Base-by-base conservation (phyloP, 1,140 invertebrate genomes). In the Drosophila lacertosa region DNA sequence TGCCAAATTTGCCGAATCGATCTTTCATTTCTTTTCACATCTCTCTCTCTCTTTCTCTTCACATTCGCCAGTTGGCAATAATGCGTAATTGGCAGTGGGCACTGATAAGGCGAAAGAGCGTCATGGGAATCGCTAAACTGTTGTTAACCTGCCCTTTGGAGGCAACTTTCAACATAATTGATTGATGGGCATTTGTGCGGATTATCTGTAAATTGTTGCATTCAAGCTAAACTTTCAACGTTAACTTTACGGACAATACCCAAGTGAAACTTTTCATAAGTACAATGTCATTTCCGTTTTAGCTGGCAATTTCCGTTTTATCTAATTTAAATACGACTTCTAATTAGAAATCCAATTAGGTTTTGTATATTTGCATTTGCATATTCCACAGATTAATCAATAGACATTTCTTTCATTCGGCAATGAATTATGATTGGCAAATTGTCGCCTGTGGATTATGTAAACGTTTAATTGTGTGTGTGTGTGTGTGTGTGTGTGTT, bases 1-100 rank as follows among this genome's bases (percentile, higher is more conserved):
- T 69, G 66, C 66, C 59, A 69, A 54, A 50, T 29, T 29, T 22
- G 29, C 44, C 60, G 51, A 48, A 70, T 65, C 60, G 51, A 70
- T 70, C 35, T 42, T 35, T 64, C 26, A 44, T 67, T 67, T 48
- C 20, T 39, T 16, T 26, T 26, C n/a, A n/a, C n/a, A 11, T 13
- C 1, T 37, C 11, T 37, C n/a, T 37, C 3, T 37, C 35, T 37
- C 35, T 37, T 4, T 37, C 11, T 35, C 33, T n/a, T n/a, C n/a
- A n/a, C n/a, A n/a, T n/a, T n/a, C n/a, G n/a, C n/a, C n/a, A n/a
- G n/a, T n/a, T 7, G 2, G 26, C 26, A 29, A 47, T 50, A 62
- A 62, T 42, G 48, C 45, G 47, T 67, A 67, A 60, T 67, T 67
- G 54, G 51, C 62, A 57, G 51, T 5, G 35, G 16, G 42, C 26